Base-by-base conservation (phyloP, 2,113 vertebrate species). In the Notothenia rossii region DNA sequence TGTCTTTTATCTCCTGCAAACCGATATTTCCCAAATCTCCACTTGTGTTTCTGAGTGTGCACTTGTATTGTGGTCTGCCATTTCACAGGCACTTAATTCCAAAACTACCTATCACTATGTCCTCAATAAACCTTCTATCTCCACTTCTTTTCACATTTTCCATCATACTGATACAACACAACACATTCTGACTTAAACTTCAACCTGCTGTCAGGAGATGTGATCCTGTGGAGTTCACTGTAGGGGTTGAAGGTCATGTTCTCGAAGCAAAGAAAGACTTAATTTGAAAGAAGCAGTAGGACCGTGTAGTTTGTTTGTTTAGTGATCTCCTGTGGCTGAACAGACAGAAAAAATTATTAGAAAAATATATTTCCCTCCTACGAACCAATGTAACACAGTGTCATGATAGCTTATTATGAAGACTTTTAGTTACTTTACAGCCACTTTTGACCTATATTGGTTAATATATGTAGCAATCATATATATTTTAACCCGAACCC, bases 61-160 rank as follows among this genome's bases (percentile, higher is more conserved):
- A 59, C 56, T 77, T 49, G 11, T 83, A 54, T 82, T 65, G 64
- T 72, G 65, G 65, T 61, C 55, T 72, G 55, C 46, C 65, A 56
- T 86, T 78, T 88, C 77, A 79, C 62, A 77, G 63, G n/a, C 77
- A 61, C 80, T 79, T 82, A 50, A 63, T 82, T 67, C 68, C 70
- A 66, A 18, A 70, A 75, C 62, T 55, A 15, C 74, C 36, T 1
- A 25, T 70, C 62, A 60, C 6, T 5, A 46, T 9, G 25, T 62
- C 74, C 53, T 79, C 69, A n/a, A 1, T 29, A 74, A 83, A 64
- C 40, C 73, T 12, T 49, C 58, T 61, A 20, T 72, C 63, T 75
- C 29, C 45, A 59, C 25, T 5, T 20, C 15, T 72, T 81, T 80
- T 74, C 58, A 29, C 15, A 17, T 51, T 65, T 50, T 53, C 33